Conservation (phyloP, 2,888 invertebrate species). For the Sepiola atlantica region DNA sequence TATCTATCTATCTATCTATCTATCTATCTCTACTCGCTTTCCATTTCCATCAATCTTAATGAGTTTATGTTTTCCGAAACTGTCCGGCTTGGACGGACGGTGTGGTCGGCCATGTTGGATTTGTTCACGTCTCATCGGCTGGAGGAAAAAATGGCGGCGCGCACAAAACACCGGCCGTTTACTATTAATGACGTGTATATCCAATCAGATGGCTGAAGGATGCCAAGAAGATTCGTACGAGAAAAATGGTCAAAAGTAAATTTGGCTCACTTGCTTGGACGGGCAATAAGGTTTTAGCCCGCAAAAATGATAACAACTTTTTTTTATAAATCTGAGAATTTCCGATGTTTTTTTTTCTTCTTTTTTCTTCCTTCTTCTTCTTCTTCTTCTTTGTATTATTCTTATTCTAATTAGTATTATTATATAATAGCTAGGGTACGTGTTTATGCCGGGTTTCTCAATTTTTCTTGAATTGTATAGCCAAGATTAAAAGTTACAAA, state of each 20-base stretch:
- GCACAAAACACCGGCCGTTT: neutral
- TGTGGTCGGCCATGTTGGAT: neutral
- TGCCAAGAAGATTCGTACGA: neutral
- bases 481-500: too few species aligned
- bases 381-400: neutral
- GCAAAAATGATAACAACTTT: neutral
- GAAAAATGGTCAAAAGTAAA: neutral
- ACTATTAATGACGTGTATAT: neutral
- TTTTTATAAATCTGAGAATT: neutral
- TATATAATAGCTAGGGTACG: too few species aligned
- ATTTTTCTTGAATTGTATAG: too few species aligned
- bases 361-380: neutral
- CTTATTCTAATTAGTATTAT: neutral
- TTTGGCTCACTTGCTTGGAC: neutral
- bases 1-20: neutral
- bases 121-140: neutral
- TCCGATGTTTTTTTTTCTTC: neutral
- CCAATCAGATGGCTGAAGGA: neutral
- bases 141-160: neutral
- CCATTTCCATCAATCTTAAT: neutral
- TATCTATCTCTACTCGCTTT: neutral
- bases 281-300: neutral
- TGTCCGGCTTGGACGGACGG: neutral
- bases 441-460: too few species aligned
- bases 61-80: conserved; percentile 1